A percentile compares a stretch with the other conserved stretches of the same genome.
These are phyloP conservation scores for Tragelaphus eurycerus DNA, from an alignment of 2,797 vertebrate genomes.

Conservation along the genomic window DNA sequence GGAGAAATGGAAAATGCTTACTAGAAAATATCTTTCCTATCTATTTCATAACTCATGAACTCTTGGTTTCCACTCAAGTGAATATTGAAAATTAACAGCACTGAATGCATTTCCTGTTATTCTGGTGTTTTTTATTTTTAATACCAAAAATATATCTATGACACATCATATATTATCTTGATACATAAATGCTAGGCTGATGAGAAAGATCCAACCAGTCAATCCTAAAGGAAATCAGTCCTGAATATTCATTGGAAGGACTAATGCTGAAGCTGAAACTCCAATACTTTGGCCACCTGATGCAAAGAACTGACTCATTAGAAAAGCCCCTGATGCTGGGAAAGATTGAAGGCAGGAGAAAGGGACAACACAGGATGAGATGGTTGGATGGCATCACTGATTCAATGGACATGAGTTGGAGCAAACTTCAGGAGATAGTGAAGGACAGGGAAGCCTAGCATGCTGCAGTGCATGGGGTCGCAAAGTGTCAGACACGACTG, in stretches of 20 bases:
- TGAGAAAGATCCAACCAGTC: background rate
- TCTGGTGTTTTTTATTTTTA: conserved; percentile 9
- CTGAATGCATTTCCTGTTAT: background rate
- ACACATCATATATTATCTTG: background rate
- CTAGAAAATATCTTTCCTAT: background rate
- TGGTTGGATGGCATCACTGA: background rate
- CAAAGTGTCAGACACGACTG: rapidly evolving
- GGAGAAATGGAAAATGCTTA: background rate
- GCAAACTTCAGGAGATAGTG: background rate
- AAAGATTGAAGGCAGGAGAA: background rate
- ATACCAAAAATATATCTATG: background rate
- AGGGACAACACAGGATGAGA: background rate
- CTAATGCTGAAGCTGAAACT: background rate
- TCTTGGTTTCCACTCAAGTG: conserved; percentile 14
- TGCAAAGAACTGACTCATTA: background rate
- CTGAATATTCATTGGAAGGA: background rate
- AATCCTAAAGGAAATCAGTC: background rate
- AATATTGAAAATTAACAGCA: background rate
- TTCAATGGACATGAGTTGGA: background rate
- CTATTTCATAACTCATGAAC: background rate
- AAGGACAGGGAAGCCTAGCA: rapidly evolving
- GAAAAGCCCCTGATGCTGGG: background rate
- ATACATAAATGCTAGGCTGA: background rate
- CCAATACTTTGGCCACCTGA: background rate
- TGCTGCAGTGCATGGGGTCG: background rate